A percentile compares a stretch with the other conserved stretches of the same genome.
Conservation (phyloP, 2,888 invertebrate genomes). For the Phyllotreta striolata region DNA sequence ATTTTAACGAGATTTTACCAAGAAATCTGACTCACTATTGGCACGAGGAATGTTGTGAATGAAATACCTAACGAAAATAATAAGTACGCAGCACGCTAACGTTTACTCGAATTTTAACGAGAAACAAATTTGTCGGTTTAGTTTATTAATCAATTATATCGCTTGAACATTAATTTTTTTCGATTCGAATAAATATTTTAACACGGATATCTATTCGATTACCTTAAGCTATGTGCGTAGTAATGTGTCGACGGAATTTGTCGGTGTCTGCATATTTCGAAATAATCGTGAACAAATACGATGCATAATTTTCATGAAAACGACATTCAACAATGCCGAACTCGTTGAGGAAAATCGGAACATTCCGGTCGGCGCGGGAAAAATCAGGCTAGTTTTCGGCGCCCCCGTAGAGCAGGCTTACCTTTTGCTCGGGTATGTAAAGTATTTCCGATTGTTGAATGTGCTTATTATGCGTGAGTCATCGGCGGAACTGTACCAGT, state of each 20-base stretch:
- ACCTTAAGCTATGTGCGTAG: too few species aligned
- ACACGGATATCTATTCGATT: too few species aligned
- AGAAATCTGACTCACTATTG: constrained; percentile 6
- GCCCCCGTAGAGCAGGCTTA: constrained; percentile 17
- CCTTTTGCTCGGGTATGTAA: constrained; percentile 38
- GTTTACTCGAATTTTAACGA: too few species aligned
- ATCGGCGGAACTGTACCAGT: constrained; percentile 36
- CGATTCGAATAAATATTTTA: too few species aligned
- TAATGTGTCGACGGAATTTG: too few species aligned
- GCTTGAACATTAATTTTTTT: too few species aligned
- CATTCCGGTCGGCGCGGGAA: not conserved
- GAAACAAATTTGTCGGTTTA: too few species aligned
- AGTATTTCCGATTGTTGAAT: constrained; percentile 41
- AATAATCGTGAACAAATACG: too few species aligned
- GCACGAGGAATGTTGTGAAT: constrained; percentile 1
- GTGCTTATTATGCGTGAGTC: constrained; percentile 28
- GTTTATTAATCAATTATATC: too few species aligned
- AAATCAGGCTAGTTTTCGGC: not conserved
- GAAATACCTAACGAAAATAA: too few species aligned
- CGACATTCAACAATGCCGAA: not conserved
- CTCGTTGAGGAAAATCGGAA: not conserved
- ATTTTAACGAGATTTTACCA: not conserved
- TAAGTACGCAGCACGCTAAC: too few species aligned
- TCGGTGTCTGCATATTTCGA: too few species aligned
- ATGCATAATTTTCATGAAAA: not conserved